A percentile compares a stretch with the other conserved stretches of the same genome.
These are phyloP conservation scores for Steromphala cineraria DNA, from an alignment of 2,888 invertebrate species.

Conservation along the genomic window DNA sequence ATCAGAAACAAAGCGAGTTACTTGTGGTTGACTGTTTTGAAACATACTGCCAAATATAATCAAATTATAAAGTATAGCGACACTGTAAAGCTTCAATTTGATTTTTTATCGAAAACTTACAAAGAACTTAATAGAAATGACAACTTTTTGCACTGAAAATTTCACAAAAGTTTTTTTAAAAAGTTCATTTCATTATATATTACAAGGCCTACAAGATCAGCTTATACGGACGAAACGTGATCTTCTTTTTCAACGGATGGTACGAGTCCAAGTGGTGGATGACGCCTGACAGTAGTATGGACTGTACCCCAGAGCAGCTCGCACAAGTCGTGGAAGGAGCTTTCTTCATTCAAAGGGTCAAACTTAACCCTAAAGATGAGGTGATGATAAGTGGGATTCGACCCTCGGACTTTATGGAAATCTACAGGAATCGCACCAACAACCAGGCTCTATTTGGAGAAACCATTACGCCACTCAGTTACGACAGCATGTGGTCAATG, in stretches of 20 bases:
- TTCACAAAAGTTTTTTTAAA: no score
- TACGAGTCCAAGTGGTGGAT: constrained; percentile 37
- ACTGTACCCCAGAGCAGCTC: constrained; percentile 16
- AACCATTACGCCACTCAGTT: neutral
- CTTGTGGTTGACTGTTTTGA: no score
- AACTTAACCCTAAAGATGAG: constrained; percentile 6
- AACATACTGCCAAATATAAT: no score
- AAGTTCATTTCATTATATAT: no score
- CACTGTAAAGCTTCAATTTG: no score
- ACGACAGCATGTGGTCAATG: constrained; percentile 16
- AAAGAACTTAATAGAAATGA: no score
- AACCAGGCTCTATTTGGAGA: neutral
- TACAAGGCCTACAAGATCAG: constrained; percentile 49
- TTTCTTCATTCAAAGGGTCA: neutral
- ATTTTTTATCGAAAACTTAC: no score
- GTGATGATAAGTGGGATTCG: neutral
- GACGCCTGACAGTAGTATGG: neutral
- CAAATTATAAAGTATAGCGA: no score
- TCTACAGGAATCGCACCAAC: neutral
- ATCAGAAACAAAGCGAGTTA: no score
- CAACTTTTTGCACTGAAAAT: no score
- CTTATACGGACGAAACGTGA: constrained; percentile 54
- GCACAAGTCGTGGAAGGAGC: constrained; percentile 10
- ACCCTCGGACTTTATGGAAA: neutral
- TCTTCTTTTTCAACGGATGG: constrained; percentile 53